Conservation (phyloP, 2,888 invertebrate genomes). For the Metalampra italica region DNA sequence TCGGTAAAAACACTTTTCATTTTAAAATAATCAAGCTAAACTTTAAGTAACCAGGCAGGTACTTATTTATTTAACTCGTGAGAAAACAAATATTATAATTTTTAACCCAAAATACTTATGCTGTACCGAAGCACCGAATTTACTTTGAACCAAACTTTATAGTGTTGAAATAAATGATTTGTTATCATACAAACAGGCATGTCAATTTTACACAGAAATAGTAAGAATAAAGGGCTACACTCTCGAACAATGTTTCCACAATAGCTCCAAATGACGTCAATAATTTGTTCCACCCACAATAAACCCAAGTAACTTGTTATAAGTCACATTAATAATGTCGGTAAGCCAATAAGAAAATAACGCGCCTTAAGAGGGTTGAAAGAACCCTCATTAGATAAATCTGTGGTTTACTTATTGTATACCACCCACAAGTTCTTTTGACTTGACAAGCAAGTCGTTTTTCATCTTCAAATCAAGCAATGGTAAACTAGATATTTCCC, state of each 20-base stretch:
- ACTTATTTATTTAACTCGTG: no score
- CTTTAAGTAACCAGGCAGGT: no score
- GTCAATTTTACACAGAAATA: background rate
- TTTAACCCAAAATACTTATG: no score
- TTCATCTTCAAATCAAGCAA: background rate
- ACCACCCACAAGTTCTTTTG: conserved; percentile 20
- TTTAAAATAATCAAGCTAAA: no score
- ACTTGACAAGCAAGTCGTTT: conserved; percentile 1
- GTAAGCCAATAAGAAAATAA: conserved; percentile 38
- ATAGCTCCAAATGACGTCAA: conserved; percentile 34
- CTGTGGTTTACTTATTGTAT: conserved; percentile 12
- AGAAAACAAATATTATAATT: background rate
- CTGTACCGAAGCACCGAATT: no score
- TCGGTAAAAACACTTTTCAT: no score
- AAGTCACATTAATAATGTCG: conserved; percentile 27
- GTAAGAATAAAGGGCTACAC: background rate
- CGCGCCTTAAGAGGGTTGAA: conserved; percentile 6
- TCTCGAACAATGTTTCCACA: conserved; percentile 13
- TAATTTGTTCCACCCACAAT: conserved; percentile 25
- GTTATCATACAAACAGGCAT: no score
- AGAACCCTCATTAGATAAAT: conserved; percentile 10
- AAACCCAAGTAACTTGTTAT: conserved; percentile 38
- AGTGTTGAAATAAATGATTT: no score
- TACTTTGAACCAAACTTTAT: no score
- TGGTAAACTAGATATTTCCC: no score